A percentile compares a stretch with the other conserved stretches of the same genome.
Conservation (phyloP, 2,888 invertebrate genomes). For the Drosophila lutescens region DNA sequence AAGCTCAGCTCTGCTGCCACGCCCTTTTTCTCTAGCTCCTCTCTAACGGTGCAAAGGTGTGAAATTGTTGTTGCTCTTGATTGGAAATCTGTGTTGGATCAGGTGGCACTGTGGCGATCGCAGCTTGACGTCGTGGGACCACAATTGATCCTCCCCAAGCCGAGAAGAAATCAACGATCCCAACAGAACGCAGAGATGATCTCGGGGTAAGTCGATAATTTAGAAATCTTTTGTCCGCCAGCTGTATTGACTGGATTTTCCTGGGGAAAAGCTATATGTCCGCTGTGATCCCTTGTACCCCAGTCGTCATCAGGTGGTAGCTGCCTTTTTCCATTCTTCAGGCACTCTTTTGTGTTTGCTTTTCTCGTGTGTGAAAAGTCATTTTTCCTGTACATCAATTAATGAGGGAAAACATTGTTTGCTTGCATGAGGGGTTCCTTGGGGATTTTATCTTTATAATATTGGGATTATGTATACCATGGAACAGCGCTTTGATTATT, state of each 20-base stretch:
- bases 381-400: slow-evolving; percentile 37
- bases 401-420: slow-evolving; percentile 32
- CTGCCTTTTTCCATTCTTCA: slow-evolving; percentile 14
- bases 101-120: slow-evolving; percentile 55
- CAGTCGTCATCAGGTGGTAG: slow-evolving; percentile 27
- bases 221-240: slow-evolving; percentile 62
- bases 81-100: slow-evolving; percentile 64
- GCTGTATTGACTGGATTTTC: slow-evolving; percentile 15
- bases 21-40: slow-evolving; percentile 15
- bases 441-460: background rate
- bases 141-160: slow-evolving; percentile 70
- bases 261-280: slow-evolving; percentile 19
- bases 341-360: slow-evolving; percentile 36
- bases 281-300: slow-evolving; percentile 12
- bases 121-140: slow-evolving; percentile 69
- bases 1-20: slow-evolving; percentile 39
- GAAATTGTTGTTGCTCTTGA: slow-evolving; percentile 57
- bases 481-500: background rate
- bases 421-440: slow-evolving; percentile 1
- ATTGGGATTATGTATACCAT: background rate
- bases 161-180: slow-evolving; percentile 11
- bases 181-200: background rate
- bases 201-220: slow-evolving; percentile 55
- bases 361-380: slow-evolving; percentile 56
- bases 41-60: slow-evolving; percentile 71